Evolutionary conservation across 2,797 vertebrate species (phyloP).

Genomic region (Oophaga sylvatica): DNA sequence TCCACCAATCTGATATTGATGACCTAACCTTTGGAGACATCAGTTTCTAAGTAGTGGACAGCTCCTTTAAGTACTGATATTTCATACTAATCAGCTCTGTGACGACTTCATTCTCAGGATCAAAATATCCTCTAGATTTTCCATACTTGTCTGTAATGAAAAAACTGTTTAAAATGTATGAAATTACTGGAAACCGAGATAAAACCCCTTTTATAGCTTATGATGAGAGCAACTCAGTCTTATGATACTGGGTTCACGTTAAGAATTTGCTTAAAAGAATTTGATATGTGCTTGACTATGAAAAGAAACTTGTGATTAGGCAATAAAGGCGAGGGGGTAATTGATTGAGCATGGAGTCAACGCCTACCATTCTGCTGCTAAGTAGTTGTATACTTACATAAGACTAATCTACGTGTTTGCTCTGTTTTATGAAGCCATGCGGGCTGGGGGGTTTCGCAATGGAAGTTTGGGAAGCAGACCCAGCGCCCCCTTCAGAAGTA

Average conservation of each 20-base stretch:
- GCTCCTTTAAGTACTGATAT: no score
- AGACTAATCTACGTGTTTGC: conserved; percentile 11
- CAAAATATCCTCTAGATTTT: background rate
- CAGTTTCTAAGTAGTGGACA: no score
- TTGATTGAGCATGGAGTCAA: background rate
- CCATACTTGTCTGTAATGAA: background rate
- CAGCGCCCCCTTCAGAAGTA: conserved; percentile 94
- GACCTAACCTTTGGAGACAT: no score
- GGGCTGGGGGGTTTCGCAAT: conserved; percentile 87
- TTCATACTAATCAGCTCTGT: background rate
- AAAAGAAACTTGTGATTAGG: conserved; percentile 6
- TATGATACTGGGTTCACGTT: background rate
- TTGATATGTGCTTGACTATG: background rate
- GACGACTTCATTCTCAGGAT: background rate
- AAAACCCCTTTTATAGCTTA: background rate
- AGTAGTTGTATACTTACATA: conserved; percentile 9
- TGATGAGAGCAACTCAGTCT: background rate
- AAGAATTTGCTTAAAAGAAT: background rate
- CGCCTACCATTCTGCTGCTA: background rate
- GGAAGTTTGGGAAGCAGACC: conserved; percentile 85
- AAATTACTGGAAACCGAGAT: background rate
- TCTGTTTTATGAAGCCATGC: conserved; percentile 76
- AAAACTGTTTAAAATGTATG: background rate
- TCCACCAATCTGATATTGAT: no score
- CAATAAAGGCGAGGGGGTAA: background rate